Evolutionary conservation across 2,888 invertebrate genomes (phyloP).

Genomic region (Idaea aversata): DNA sequence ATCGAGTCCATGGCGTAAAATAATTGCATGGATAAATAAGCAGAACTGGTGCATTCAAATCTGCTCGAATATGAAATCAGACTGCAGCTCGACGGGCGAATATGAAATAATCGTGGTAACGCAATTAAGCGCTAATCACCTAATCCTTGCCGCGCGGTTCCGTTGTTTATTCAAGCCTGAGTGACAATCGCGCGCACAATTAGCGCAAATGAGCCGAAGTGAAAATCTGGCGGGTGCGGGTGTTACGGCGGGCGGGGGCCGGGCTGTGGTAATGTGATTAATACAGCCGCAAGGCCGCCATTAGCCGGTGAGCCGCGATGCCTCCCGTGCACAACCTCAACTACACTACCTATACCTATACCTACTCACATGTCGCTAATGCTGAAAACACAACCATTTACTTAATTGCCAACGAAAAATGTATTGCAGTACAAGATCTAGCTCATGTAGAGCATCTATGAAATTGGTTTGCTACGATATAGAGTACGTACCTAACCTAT

Average conservation of each 20-base stretch:
- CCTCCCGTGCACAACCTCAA: conserved; percentile 22
- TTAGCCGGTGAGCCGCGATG: conserved; percentile 48
- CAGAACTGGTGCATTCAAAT: conserved; percentile 63
- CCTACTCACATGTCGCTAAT: conserved; percentile 10
- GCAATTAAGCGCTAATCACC: conserved; percentile 78
- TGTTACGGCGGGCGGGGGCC: conserved; percentile 25
- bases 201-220: conserved; percentile 80
- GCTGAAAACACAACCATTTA: conserved; percentile 16
- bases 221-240: conserved; percentile 73
- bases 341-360: conserved; percentile 7
- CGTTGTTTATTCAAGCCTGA: conserved; percentile 80
- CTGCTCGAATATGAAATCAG: conserved; percentile 70
- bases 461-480: not conserved
- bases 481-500: too few relatives aligned
- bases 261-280: conserved; percentile 70
- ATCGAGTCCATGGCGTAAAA: conserved; percentile 25
- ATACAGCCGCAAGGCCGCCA: conserved; percentile 66
- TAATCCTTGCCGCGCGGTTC: conserved; percentile 76
- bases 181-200: conserved; percentile 80
- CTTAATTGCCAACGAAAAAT: conserved; percentile 10
- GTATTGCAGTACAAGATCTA: not conserved
- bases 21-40: conserved; percentile 41
- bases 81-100: conserved; percentile 66
- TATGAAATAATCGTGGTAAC: conserved; percentile 78
- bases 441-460: not conserved